Evolutionary conservation across 2,113 vertebrate genomes (phyloP).

Genomic region (Thoracochromis brauschi): DNA sequence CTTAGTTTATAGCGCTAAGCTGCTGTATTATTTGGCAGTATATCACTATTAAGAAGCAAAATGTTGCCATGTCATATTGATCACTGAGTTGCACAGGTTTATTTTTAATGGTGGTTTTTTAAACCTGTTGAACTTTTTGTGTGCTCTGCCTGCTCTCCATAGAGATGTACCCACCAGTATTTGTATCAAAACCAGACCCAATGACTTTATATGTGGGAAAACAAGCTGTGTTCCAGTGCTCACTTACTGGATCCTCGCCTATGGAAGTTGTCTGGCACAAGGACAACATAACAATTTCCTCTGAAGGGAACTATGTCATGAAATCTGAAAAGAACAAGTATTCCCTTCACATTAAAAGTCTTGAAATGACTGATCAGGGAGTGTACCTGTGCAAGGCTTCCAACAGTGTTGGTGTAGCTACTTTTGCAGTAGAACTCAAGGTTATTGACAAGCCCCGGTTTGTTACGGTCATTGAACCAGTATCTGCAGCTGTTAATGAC

Average conservation of each 20-base stretch:
- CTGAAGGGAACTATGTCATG: conserved; percentile 76
- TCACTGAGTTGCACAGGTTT: not conserved
- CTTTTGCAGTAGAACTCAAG: conserved; percentile 81
- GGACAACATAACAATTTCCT: conserved; percentile 79
- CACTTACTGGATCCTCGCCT: conserved; percentile 84
- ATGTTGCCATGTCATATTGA: not conserved
- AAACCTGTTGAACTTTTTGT: conserved; percentile 1
- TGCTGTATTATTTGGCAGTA: not conserved
- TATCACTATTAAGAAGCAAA: not conserved
- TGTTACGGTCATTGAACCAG: conserved; percentile 79
- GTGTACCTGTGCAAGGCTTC: conserved; percentile 93
- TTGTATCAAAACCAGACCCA: conserved; percentile 90
- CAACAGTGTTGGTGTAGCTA: conserved; percentile 89
- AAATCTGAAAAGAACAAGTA: conserved; percentile 84
- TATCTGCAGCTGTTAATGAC: conserved; percentile 82
- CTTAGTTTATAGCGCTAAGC: not conserved
- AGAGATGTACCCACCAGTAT: conserved; percentile 92
- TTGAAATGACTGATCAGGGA: conserved; percentile 80
- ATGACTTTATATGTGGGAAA: conserved; percentile 92
- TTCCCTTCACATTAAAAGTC: conserved; percentile 80
- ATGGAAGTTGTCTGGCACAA: conserved; percentile 93
- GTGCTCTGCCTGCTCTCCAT: conserved; percentile 79
- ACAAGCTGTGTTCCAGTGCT: conserved; percentile 84
- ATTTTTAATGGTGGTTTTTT: not conserved
- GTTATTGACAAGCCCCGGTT: conserved; percentile 89